Evolutionary conservation across 2,797 vertebrate species (phyloP).

Genomic region (Falco columbarius): DNA sequence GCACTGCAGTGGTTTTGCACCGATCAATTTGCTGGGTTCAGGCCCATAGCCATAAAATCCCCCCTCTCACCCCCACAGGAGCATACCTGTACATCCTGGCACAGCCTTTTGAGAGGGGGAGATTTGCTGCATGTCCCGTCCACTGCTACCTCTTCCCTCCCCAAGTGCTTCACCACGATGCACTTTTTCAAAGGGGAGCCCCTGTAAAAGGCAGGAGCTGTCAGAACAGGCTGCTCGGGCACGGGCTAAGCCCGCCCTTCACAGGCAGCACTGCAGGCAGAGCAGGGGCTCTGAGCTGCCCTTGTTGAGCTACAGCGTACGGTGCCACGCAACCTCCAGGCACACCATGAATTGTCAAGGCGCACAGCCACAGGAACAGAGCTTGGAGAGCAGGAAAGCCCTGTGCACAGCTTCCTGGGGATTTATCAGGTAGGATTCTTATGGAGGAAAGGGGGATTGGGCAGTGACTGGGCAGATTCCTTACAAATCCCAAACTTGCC

Average conservation of each 20-base stretch:
- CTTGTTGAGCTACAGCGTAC: background rate
- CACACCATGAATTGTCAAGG: background rate
- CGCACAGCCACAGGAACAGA: background rate
- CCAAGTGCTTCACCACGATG: conserved; percentile 92
- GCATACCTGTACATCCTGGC: conserved; percentile 89
- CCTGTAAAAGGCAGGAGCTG: conserved; percentile 72
- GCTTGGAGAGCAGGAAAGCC: background rate
- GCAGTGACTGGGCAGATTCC: background rate
- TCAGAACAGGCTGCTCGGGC: background rate
- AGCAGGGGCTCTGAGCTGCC: background rate
- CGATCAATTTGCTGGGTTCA: background rate
- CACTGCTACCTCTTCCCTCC: conserved; percentile 80
- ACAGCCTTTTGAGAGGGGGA: conserved; percentile 89
- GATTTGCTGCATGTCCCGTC: conserved; percentile 75
- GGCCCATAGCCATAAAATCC: background rate
- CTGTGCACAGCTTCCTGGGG: background rate
- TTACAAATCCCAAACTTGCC: background rate
- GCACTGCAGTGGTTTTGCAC: background rate
- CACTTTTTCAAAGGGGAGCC: conserved; percentile 82
- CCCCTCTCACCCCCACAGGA: background rate
- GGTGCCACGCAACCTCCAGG: background rate
- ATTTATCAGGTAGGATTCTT: background rate
- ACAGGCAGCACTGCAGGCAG: background rate
- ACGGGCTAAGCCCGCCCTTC: background rate
- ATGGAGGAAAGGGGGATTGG: background rate